Base-by-base conservation (phyloP, 2,888 invertebrate genomes). In the Parnassius apollo region DNA sequence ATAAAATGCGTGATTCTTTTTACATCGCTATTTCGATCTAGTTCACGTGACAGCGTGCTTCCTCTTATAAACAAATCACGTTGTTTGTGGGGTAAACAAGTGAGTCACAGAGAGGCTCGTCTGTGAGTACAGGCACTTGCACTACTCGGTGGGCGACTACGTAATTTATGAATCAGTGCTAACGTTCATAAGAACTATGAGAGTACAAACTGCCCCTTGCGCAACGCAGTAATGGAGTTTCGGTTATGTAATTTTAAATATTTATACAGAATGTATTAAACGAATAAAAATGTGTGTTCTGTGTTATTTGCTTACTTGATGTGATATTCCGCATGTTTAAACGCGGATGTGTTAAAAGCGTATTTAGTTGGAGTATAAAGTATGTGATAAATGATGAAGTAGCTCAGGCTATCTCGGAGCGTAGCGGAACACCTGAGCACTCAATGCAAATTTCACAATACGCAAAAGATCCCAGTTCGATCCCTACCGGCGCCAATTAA, bases 171-270 rank as follows among this genome's bases (percentile, higher is more conserved):
- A 62, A 22, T 62, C 62, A 59, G 51, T 54, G 44, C 50, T 49
- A 62, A 51, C 59, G 52, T 12, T 62, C 25, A 42, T 52, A 48
- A 63, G 59, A 56, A 63, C 55, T 56, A 56, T 51, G 25, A 57
- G 49, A 61, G 10, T 50, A 7, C 48, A n/a, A 13, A 18, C 44
- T 13, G 50, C 50, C 56, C 50, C 35, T 59, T 63, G 49, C 48
- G 63, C 42, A 63, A 61, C 57, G 0, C 22, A 35, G 46, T 56
- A 51, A 59, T 59, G 49, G 42, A 44, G 18, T n/a, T 25, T 45
- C 18, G 55, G 55, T 59, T 59, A 50, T n/a, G 45, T 59, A 59
- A 59, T 35, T 3, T 12, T n/a, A n/a, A 55, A 63, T 55, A 55
- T 63, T 63, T 55, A 50, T 55, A 25, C 50, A 59, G 58, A 46